A percentile compares a stretch with the other conserved stretches of the same genome.
Conservation (phyloP, 2,888 invertebrate species). For the Caenorhabditis angaria region DNA sequence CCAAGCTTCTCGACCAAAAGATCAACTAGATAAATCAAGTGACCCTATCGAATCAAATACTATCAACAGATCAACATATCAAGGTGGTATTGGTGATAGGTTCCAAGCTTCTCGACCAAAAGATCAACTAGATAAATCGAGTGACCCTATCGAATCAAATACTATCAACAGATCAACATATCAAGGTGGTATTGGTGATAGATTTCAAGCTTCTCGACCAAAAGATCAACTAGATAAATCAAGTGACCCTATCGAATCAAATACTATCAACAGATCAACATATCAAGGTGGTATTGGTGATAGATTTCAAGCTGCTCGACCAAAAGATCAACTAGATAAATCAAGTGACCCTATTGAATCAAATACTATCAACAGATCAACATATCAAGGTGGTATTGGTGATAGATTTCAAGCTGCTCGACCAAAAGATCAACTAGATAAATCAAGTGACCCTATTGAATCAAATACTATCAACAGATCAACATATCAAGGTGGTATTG, state of each 20-base stretch:
- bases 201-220: slow-evolving; percentile 10
- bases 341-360: slow-evolving; percentile 13
- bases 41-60: slow-evolving; percentile 14
- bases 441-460: slow-evolving; percentile 12
- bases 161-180: slow-evolving; percentile 18
- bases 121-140: slow-evolving; percentile 13
- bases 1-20: slow-evolving; percentile 15
- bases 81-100: slow-evolving; percentile 20
- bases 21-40: slow-evolving; percentile 14
- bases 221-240: slow-evolving; percentile 16
- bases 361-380: slow-evolving; percentile 13
- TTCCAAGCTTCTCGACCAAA: slow-evolving; percentile 16
- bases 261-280: slow-evolving; percentile 10
- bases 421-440: slow-evolving; percentile 15
- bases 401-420: slow-evolving; percentile 12
- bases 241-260: slow-evolving; percentile 10
- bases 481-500: slow-evolving; percentile 21
- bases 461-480: slow-evolving; percentile 15
- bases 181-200: slow-evolving; percentile 20
- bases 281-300: slow-evolving; percentile 16
- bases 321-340: slow-evolving; percentile 11
- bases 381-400: slow-evolving; percentile 16
- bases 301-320: slow-evolving; percentile 9
- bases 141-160: slow-evolving; percentile 10
- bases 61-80: slow-evolving; percentile 19